A percentile compares a stretch with the other conserved stretches of the same genome.
Evolutionary conservation across 2,888 invertebrate genomes (phyloP).

Genomic region (Sphecodes monilicornis): DNA sequence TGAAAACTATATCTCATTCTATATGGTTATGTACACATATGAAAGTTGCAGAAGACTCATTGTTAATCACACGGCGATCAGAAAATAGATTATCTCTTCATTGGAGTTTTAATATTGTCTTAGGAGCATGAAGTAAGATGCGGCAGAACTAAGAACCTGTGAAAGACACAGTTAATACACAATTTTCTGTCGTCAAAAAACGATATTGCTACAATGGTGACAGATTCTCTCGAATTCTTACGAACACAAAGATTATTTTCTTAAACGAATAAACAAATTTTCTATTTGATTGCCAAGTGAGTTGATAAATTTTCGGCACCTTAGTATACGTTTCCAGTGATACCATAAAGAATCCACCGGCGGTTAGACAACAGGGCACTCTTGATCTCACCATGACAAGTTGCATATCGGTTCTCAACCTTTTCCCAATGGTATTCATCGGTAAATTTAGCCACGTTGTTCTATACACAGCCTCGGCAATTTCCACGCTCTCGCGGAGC

Average conservation of each 20-base stretch:
- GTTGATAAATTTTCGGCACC: slow-evolving; percentile 26
- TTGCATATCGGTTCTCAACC: slow-evolving; percentile 48
- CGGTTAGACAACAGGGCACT: slow-evolving; percentile 51
- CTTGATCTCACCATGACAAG: slow-evolving; percentile 62
- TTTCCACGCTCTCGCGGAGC: neutral
- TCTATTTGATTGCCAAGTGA: no score
- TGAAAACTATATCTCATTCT: neutral
- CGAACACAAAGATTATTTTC: no score
- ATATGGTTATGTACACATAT: neutral
- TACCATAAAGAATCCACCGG: slow-evolving; percentile 52
- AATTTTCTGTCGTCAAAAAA: neutral
- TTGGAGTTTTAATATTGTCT: no score
- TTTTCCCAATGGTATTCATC: neutral
- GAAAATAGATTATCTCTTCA: neutral
- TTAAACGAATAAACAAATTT: no score
- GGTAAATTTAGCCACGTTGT: slow-evolving; percentile 3
- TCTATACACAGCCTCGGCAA: neutral
- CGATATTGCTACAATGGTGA: no score
- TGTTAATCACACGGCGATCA: neutral
- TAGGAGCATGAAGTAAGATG: no score
- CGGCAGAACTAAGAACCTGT: no score
- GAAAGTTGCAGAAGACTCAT: no score
- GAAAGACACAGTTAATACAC: neutral
- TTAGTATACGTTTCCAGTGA: slow-evolving; percentile 65
- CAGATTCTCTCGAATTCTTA: no score